Percentiles rank a stretch among this genome's conserved stretches.
Conservation (phyloP, 2,797 vertebrate species). For the Sebastes trivittatus region DNA sequence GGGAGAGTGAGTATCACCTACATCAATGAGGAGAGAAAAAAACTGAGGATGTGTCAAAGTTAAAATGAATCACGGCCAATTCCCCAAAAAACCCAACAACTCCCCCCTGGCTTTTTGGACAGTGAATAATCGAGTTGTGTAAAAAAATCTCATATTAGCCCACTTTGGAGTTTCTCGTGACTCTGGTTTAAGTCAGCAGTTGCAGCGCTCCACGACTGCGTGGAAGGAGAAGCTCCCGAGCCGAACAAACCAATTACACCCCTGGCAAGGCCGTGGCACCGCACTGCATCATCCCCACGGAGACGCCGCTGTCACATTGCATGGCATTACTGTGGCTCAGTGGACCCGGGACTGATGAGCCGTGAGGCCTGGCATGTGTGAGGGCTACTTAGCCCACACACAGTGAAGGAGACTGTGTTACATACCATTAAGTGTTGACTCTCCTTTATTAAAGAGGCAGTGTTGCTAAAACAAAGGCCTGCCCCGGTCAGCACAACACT, state of each 20-base stretch:
- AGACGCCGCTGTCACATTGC: constrained; percentile 51
- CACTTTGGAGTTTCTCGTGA: constrained; percentile 47
- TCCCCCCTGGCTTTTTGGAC: constrained; percentile 30
- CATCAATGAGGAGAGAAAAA: constrained; percentile 41
- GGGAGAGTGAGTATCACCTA: constrained; percentile 48
- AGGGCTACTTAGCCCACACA: constrained; percentile 18
- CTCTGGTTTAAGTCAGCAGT: constrained; percentile 50
- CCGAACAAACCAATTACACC: constrained; percentile 72
- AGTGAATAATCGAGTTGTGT: constrained; percentile 51
- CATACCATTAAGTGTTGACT: constrained; percentile 51
- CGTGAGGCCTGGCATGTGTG: constrained; percentile 40
- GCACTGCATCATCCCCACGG: constrained; percentile 63
- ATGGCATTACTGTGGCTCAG: constrained; percentile 35
- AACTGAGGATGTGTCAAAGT: constrained; percentile 36
- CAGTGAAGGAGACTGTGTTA: constrained; percentile 1
- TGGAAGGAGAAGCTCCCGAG: constrained; percentile 61
- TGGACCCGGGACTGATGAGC: constrained; percentile 38
- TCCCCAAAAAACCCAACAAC: neutral
- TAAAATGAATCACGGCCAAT: constrained; percentile 54
- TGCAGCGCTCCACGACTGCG: constrained; percentile 17
- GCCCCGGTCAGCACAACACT: constrained; percentile 15
- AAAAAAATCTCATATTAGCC: constrained; percentile 53
- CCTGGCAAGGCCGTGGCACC: constrained; percentile 51
- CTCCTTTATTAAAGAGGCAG: constrained; percentile 41
- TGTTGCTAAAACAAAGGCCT: constrained; percentile 55